Conservation (phyloP, 2,888 invertebrate species). For the Agrotis clavis region DNA sequence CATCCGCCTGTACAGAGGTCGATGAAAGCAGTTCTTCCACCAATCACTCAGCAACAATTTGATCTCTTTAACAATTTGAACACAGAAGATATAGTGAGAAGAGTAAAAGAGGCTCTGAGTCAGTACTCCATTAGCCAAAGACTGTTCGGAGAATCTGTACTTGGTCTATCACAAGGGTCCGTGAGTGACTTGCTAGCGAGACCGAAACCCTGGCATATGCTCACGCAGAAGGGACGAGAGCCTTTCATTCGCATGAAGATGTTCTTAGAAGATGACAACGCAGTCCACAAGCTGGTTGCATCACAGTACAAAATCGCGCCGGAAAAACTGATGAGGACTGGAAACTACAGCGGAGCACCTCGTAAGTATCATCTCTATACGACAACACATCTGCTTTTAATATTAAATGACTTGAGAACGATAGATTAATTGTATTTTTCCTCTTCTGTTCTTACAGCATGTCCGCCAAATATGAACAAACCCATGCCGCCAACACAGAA, state of each 20-base stretch:
- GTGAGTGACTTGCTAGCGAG: constrained; percentile 99
- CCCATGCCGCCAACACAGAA: constrained; percentile 95
- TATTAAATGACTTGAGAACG: constrained; percentile 21
- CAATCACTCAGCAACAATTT: constrained; percentile 99
- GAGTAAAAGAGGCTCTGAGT: constrained; percentile 98
- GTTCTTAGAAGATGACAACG: constrained; percentile 98
- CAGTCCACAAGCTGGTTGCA: constrained; percentile 98
- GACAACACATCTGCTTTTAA: constrained; percentile 4
- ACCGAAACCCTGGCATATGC: constrained; percentile 99
- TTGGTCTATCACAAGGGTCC: constrained; percentile 98
- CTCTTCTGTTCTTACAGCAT: constrained; percentile 86
- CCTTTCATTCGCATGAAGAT: constrained; percentile 99
- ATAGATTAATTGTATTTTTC: constrained; percentile 49
- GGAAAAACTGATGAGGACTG: constrained; percentile 98
- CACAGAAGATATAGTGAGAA: constrained; percentile 99
- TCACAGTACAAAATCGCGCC: constrained; percentile 99
- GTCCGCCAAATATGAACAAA: constrained; percentile 93
- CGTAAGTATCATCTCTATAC: constrained; percentile 91
- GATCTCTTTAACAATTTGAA: constrained; percentile 99
- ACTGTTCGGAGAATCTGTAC: constrained; percentile 99
- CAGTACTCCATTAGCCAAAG: constrained; percentile 99
- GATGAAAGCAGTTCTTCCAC: constrained; percentile 98
- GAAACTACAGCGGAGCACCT: constrained; percentile 96
- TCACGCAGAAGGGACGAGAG: constrained; percentile 98
- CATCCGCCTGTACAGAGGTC: constrained; percentile 96